Evolutionary conservation across 2,888 invertebrate species (phyloP).

Genomic region (Drosophila diplacantha): DNA sequence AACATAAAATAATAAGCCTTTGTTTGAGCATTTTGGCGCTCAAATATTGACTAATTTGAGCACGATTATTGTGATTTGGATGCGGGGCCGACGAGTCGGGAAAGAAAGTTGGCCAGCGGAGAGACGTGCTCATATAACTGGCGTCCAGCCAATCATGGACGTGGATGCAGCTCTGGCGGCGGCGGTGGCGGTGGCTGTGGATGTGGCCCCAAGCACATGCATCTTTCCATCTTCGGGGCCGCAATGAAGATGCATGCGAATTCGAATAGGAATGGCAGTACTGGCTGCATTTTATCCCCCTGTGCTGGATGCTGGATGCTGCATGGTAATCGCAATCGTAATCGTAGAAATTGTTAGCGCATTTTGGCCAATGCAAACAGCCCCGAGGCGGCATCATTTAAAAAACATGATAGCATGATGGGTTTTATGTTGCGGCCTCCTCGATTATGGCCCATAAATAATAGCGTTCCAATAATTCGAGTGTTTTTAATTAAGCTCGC

Average conservation of each 20-base stretch:
- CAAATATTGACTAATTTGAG: slow-evolving; percentile 75
- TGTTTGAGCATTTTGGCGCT: slow-evolving; percentile 61
- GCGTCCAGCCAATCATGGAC: slow-evolving; percentile 72
- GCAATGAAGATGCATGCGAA: slow-evolving; percentile 65
- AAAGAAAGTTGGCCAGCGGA: slow-evolving; percentile 57
- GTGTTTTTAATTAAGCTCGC: slow-evolving; percentile 64
- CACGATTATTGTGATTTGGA: slow-evolving; percentile 73
- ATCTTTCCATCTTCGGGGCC: slow-evolving; percentile 47
- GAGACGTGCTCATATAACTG: slow-evolving; percentile 52
- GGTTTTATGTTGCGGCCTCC: slow-evolving; percentile 29
- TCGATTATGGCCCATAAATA: slow-evolving; percentile 63
- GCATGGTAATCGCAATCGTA: slow-evolving; percentile 67
- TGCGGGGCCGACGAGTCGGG: slow-evolving; percentile 37
- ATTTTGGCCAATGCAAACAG: slow-evolving; percentile 72
- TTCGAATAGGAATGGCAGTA: slow-evolving; percentile 21
- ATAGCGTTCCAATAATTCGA: slow-evolving; percentile 59
- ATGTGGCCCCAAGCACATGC: slow-evolving; percentile 54
- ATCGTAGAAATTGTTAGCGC: slow-evolving; percentile 72
- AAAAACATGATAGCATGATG: slow-evolving; percentile 64
- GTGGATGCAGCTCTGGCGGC: slow-evolving; percentile 31
- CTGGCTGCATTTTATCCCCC: slow-evolving; percentile 49
- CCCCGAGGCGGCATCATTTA: slow-evolving; percentile 63
- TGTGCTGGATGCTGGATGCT: slow-evolving; percentile 38
- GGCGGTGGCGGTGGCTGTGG: slow-evolving; percentile 33
- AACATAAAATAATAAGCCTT: slow-evolving; percentile 65